Conservation (phyloP, 2,888 invertebrate species). For the Bellardia bayeri region DNA sequence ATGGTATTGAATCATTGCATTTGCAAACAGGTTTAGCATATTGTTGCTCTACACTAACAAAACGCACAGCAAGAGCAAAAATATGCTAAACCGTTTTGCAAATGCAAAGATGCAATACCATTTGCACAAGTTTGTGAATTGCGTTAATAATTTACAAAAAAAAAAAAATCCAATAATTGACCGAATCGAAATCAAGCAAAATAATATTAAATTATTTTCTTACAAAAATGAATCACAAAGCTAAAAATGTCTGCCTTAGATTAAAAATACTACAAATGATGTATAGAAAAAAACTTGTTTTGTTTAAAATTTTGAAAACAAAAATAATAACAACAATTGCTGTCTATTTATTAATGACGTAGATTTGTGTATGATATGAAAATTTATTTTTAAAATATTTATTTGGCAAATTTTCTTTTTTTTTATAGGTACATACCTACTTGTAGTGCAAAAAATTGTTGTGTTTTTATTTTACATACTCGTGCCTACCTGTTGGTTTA, state of each 20-base stretch:
- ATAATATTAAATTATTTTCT: slow-evolving; percentile 17
- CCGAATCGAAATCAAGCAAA: slow-evolving; percentile 1
- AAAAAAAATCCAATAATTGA: neutral
- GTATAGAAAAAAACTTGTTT: slow-evolving; percentile 31
- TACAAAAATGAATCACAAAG: slow-evolving; percentile 53
- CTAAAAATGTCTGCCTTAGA: slow-evolving; percentile 38
- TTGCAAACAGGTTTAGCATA: no score
- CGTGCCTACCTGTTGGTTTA: slow-evolving; percentile 70
- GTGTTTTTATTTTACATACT: slow-evolving; percentile 46
- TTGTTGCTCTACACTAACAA: no score
- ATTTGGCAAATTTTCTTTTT: slow-evolving; percentile 12
- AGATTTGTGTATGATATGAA: slow-evolving; percentile 50
- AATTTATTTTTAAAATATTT: slow-evolving; percentile 63
- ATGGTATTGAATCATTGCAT: no score
- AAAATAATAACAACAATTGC: slow-evolving; percentile 41
- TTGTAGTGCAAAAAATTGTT: neutral
- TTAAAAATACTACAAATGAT: slow-evolving; percentile 48
- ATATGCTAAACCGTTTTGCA: no score
- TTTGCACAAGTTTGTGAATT: no score
- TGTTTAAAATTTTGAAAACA: slow-evolving; percentile 40
- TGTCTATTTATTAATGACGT: slow-evolving; percentile 51
- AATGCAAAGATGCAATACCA: no score
- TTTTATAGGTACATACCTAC: no score
- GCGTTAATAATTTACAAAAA: no score
- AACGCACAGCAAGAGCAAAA: no score